These are phyloP conservation scores for Ruditapes philippinarum DNA, from an alignment of 1,140 invertebrate species.

Conservation along the genomic window DNA sequence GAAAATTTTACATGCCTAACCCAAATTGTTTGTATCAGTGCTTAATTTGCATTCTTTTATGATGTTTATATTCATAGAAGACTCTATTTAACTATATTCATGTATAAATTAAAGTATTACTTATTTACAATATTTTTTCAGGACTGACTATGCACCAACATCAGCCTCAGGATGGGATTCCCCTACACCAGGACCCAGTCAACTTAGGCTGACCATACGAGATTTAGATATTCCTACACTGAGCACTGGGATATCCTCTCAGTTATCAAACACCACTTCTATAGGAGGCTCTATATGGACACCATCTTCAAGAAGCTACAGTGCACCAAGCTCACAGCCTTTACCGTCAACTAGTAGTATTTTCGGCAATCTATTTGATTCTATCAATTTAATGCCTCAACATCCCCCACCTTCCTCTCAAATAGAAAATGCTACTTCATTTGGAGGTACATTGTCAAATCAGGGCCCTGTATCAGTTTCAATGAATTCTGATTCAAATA, in stretches of 20 bases:
- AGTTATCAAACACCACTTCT: background rate
- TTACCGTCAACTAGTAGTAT: background rate
- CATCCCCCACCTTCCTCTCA: background rate
- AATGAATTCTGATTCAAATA: slow-evolving; percentile 45
- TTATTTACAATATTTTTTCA: too few species aligned
- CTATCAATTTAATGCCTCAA: background rate
- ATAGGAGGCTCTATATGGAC: background rate
- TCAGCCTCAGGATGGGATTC: slow-evolving; percentile 79
- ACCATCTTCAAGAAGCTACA: slow-evolving; percentile 14
- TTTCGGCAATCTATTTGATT: background rate
- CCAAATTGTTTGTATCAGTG: too few species aligned
- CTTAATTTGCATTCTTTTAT: too few species aligned
- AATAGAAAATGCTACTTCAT: background rate
- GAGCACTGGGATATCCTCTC: background rate
- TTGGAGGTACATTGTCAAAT: background rate
- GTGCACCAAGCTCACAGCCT: background rate
- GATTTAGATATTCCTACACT: background rate
- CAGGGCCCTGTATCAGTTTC: background rate
- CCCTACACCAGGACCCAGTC: slow-evolving; percentile 79
- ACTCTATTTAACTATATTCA: too few species aligned
- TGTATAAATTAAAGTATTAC: too few species aligned
- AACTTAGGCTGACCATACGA: background rate
- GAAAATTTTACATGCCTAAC: too few species aligned
- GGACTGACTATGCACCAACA: slow-evolving; percentile 14
- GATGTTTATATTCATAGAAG: too few species aligned